These are phyloP conservation scores for Esox masquinongy DNA, from an alignment of 2,797 vertebrate genomes.

Conservation along the genomic window DNA sequence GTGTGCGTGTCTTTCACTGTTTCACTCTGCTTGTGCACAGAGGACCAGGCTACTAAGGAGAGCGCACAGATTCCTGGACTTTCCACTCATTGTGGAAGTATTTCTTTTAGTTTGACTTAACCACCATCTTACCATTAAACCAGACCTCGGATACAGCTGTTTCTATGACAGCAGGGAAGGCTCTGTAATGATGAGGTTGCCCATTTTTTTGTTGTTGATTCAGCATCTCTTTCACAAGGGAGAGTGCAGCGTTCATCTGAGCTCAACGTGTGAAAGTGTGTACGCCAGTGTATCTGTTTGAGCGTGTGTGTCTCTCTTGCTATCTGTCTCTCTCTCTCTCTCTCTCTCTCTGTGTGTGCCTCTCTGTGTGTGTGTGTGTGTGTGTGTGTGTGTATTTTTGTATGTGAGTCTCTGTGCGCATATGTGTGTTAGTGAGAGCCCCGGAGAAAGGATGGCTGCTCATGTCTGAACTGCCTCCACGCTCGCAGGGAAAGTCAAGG, in stretches of 20 bases:
- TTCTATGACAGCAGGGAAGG: conserved; percentile 27
- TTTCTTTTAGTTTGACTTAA: conserved; percentile 63
- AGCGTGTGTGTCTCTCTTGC: conserved; percentile 13
- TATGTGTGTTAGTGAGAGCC: conserved; percentile 58
- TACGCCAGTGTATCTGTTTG: not conserved
- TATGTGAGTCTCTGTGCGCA: conserved; percentile 57
- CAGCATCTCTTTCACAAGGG: conserved; percentile 34
- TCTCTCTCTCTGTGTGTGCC: conserved; percentile 5
- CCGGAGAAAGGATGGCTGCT: conserved; percentile 74
- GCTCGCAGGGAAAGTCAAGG: conserved; percentile 58
- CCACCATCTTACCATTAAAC: conserved; percentile 65
- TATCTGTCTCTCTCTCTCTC: not conserved
- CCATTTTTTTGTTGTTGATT: conserved; percentile 37
- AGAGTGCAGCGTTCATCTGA: conserved; percentile 18
- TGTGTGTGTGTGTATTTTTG: conserved; percentile 60
- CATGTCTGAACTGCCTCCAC: conserved; percentile 68
- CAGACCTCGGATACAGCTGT: conserved; percentile 31
- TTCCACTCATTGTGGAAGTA: conserved; percentile 56
- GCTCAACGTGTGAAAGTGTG: conserved; percentile 13
- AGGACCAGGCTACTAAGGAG: conserved; percentile 42
- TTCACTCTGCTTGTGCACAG: conserved; percentile 37
- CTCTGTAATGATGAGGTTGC: conserved; percentile 28
- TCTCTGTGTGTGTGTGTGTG: conserved; percentile 21
- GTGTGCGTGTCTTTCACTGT: not conserved
- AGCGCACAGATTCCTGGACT: conserved; percentile 58